phyloP scores from a whole-genome alignment of 1,140 invertebrate species.

The Dinoponera quadriceps region DNA sequence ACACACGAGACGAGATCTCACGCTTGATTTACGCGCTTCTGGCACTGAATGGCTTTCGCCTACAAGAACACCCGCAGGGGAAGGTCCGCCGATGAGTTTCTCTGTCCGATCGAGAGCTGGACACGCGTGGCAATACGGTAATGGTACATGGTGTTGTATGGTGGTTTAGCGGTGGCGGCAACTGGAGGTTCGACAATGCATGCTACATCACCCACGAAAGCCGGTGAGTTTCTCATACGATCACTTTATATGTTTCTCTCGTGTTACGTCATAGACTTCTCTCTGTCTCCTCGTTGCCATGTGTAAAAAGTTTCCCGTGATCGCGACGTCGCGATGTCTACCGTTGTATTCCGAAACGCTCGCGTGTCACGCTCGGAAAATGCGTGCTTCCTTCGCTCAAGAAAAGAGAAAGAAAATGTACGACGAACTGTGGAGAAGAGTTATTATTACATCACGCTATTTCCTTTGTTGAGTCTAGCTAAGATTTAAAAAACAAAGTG shows the following conservation, averaged over 20 bases:
- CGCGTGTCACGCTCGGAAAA: background rate
- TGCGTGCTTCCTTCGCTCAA: background rate
- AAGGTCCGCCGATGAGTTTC: slow-evolving; percentile 54
- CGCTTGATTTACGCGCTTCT: slow-evolving; percentile 51
- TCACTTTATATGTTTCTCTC: slow-evolving; percentile 71
- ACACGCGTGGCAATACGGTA: slow-evolving; percentile 72
- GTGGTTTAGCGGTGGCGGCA: slow-evolving; percentile 84
- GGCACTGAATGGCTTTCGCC: slow-evolving; percentile 54
- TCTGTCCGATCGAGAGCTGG: slow-evolving; percentile 66
- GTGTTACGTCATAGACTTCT: slow-evolving; percentile 23
- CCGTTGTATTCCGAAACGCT: background rate
- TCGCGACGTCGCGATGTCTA: slow-evolving; percentile 15
- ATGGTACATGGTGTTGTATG: slow-evolving; percentile 82
- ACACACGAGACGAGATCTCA: slow-evolving; percentile 23
- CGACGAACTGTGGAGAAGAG: background rate
- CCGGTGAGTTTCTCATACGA: slow-evolving; percentile 83
- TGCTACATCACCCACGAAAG: slow-evolving; percentile 84
- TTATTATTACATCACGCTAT: background rate
- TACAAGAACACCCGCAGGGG: slow-evolving; percentile 15
- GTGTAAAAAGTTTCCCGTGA: slow-evolving; percentile 4
- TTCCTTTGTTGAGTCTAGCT: background rate
- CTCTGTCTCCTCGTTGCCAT: slow-evolving; percentile 9
- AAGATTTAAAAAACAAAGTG: background rate
- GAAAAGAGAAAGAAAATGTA: background rate
- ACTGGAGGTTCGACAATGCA: slow-evolving; percentile 83